phyloP scores from a whole-genome alignment of 2,888 invertebrate species.

The Drosophila rellima region DNA sequence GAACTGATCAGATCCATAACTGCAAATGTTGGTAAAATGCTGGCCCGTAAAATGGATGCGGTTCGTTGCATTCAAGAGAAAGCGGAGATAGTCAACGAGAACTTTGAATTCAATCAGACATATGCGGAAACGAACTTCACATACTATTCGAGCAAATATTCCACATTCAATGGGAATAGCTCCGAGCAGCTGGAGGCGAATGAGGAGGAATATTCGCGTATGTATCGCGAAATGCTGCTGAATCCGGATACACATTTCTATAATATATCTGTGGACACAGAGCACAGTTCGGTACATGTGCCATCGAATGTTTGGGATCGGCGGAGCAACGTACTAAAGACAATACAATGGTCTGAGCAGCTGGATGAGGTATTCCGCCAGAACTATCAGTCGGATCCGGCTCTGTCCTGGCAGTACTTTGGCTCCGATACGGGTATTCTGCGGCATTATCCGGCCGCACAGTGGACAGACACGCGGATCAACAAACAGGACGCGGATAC shows the following conservation, averaged over 20 bases:
- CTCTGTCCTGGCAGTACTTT: conserved; percentile 98
- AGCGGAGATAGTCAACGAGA: conserved; percentile 90
- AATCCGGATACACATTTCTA: conserved; percentile 93
- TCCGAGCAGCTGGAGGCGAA: conserved; percentile 75
- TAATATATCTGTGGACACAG: conserved; percentile 92
- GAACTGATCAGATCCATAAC: conserved; percentile 92
- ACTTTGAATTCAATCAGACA: conserved; percentile 87
- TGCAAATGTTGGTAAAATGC: conserved; percentile 93
- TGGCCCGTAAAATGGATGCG: conserved; percentile 95
- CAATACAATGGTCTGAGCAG: conserved; percentile 96
- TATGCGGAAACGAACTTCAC: conserved; percentile 82
- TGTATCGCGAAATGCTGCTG: conserved; percentile 88
- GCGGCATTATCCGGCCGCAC: conserved; percentile 95
- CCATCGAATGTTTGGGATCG: conserved; percentile 97
- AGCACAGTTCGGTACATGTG: conserved; percentile 95
- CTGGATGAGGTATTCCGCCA: conserved; percentile 93
- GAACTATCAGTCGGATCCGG: conserved; percentile 95
- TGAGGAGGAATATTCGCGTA: conserved; percentile 77
- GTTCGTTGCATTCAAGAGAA: conserved; percentile 92
- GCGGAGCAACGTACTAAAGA: conserved; percentile 89
- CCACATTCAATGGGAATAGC: conserved; percentile 86
- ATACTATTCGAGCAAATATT: conserved; percentile 94
- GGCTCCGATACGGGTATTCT: conserved; percentile 97
- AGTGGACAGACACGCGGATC: conserved; percentile 87
- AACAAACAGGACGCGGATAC: conserved; percentile 88